A percentile compares a stretch with the other conserved stretches of the same genome.
phyloP scores from a whole-genome alignment of 2,888 invertebrate genomes.

The Plemyria rubiginata region DNA sequence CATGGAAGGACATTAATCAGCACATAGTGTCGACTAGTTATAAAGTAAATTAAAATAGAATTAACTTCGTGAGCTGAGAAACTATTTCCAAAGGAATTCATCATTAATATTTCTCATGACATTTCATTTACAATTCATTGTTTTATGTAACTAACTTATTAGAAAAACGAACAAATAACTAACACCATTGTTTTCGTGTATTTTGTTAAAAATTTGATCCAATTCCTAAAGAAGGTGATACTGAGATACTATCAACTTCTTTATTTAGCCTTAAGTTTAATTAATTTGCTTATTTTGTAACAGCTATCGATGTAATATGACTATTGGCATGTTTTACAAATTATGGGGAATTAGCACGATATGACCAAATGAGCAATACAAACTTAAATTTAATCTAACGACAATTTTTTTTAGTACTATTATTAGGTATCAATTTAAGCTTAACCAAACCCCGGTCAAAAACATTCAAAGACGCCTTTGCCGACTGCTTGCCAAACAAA shows the following conservation, averaged over 20 bases:
- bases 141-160: constrained; percentile 27
- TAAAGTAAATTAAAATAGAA: constrained; percentile 29
- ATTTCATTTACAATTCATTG: constrained; percentile 19
- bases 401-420: no score
- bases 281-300: constrained; percentile 42
- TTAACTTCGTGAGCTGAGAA: constrained; percentile 17
- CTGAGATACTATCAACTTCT: constrained; percentile 8
- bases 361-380: constrained; percentile 7
- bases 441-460: no score
- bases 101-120: constrained; percentile 13
- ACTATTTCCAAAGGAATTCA: constrained; percentile 25
- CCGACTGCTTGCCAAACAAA: no score
- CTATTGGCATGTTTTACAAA: constrained; percentile 40
- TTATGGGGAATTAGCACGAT: constrained; percentile 18
- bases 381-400: no score
- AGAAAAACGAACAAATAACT: constrained; percentile 24
- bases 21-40: constrained; percentile 34
- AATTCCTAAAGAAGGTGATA: constrained; percentile 8
- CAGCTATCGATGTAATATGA: constrained; percentile 41
- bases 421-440: not conserved
- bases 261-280: constrained; percentile 48
- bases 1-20: constrained; percentile 35
- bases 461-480: not conserved
- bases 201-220: constrained; percentile 25
- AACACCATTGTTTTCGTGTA: constrained; percentile 24